Evolutionary conservation across 1,140 invertebrate species (phyloP).

Genomic region (Achatina immaculata): DNA sequence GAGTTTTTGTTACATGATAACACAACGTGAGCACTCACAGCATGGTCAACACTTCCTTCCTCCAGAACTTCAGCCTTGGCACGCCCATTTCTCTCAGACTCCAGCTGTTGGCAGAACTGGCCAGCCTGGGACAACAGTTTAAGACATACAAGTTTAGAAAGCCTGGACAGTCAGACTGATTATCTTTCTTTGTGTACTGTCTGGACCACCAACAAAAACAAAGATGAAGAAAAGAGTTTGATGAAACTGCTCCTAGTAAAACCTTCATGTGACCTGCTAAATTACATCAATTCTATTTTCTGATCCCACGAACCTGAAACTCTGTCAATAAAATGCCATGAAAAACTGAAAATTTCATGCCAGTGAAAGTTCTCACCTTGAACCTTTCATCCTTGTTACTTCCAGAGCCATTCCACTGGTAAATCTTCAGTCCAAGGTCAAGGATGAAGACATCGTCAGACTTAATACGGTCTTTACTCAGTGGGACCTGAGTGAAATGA

Average conservation of each 20-base stretch:
- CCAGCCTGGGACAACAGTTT: constrained; percentile 43
- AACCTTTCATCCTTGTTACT: constrained; percentile 66
- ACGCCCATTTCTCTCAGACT: constrained; percentile 44
- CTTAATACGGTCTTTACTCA: constrained; percentile 75
- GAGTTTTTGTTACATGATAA: too few relatives aligned
- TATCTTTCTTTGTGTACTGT: background rate
- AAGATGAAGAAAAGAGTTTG: background rate
- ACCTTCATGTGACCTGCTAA: too few relatives aligned
- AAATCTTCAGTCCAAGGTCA: constrained; percentile 83
- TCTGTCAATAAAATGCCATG: too few relatives aligned
- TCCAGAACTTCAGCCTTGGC: constrained; percentile 51
- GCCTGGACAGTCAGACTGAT: background rate
- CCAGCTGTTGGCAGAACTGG: constrained; percentile 46
- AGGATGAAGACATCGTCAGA: constrained; percentile 92
- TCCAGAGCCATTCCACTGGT: constrained; percentile 77
- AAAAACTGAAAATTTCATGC: too few relatives aligned
- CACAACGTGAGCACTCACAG: too few relatives aligned
- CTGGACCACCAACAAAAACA: too few relatives aligned
- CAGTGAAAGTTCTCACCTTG: constrained; percentile 63
- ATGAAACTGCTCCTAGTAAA: background rate
- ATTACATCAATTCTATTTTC: too few relatives aligned
- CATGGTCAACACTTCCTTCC: constrained; percentile 40
- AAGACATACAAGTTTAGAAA: background rate
- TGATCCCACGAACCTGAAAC: too few relatives aligned
- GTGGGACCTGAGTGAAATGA: constrained; percentile 63